A percentile compares a stretch with the other conserved stretches of the same genome.
Evolutionary conservation across 2,888 invertebrate genomes (phyloP).

Genomic region (Mesorhabditis sp.): DNA sequence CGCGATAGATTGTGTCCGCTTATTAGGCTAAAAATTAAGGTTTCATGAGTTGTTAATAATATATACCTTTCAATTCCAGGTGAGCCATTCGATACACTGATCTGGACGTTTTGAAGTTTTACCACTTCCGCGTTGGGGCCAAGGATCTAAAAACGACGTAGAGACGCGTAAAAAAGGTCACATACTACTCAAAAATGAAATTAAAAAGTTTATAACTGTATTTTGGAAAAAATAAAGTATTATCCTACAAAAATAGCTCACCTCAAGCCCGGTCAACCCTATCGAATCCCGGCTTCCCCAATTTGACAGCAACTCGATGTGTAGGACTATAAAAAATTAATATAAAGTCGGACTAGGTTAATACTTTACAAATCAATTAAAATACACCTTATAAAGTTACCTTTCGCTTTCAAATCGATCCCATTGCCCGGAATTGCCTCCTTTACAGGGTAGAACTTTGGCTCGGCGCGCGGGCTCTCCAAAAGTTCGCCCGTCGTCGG

Average conservation of each 20-base stretch:
- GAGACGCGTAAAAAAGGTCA: background rate
- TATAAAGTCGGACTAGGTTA: too few relatives aligned
- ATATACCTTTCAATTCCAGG: background rate
- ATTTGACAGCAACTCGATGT: constrained; percentile 61
- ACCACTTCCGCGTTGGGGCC: background rate
- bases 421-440: background rate
- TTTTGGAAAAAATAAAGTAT: too few relatives aligned
- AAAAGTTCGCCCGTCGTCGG: background rate
- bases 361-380: background rate
- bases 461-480: background rate
- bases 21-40: constrained; percentile 62
- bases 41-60: background rate
- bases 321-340: constrained; percentile 38
- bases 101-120: background rate
- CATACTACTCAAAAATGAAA: too few relatives aligned
- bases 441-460: background rate
- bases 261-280: constrained; percentile 62
- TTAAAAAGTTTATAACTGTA: too few relatives aligned
- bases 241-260: constrained; percentile 51
- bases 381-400: background rate
- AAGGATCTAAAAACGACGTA: background rate
- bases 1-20: constrained; percentile 72
- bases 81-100: background rate
- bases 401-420: background rate
- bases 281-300: constrained; percentile 63